A percentile compares a stretch with the other conserved stretches of the same genome.
Evolutionary conservation across 2,888 invertebrate genomes (phyloP).

Genomic region (Dicranocentrus wangi): DNA sequence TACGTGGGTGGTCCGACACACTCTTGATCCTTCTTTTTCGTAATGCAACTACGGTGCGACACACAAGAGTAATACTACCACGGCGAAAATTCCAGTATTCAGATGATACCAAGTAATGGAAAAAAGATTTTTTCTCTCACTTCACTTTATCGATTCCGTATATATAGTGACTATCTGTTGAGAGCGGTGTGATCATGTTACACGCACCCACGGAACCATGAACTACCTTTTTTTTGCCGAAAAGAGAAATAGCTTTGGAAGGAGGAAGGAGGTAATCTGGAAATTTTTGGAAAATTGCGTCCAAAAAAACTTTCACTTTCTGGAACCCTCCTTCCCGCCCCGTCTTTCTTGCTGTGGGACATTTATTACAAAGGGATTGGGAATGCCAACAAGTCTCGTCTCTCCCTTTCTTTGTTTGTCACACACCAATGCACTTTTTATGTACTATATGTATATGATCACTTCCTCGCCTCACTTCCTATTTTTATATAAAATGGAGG

Average conservation of each 20-base stretch:
- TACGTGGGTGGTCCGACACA: slow-evolving; percentile 22
- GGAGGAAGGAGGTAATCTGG: slow-evolving; percentile 9
- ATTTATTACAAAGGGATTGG: slow-evolving; percentile 9
- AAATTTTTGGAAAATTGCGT: slow-evolving; percentile 12
- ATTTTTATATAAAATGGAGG: too few species aligned
- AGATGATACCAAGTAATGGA: slow-evolving; percentile 21
- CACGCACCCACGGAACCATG: slow-evolving; percentile 34
- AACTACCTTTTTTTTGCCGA: background rate
- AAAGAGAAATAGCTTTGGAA: background rate
- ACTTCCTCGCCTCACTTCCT: too few species aligned
- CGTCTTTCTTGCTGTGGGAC: background rate
- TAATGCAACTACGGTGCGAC: background rate
- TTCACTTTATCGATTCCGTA: slow-evolving; percentile 5
- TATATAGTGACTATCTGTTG: background rate
- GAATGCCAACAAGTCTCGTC: slow-evolving; percentile 48
- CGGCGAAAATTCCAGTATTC: background rate
- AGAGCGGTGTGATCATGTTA: slow-evolving; percentile 27
- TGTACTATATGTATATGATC: background rate
- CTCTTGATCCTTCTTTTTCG: background rate
- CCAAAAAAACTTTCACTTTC: slow-evolving; percentile 1
- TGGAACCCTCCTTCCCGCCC: background rate
- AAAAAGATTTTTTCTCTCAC: background rate
- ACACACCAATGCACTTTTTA: slow-evolving; percentile 44
- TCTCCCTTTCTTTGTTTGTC: slow-evolving; percentile 40
- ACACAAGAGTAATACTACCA: too few species aligned